Conservation (phyloP, 2,113 vertebrate genomes). For the Aptenodytes forsteri region DNA sequence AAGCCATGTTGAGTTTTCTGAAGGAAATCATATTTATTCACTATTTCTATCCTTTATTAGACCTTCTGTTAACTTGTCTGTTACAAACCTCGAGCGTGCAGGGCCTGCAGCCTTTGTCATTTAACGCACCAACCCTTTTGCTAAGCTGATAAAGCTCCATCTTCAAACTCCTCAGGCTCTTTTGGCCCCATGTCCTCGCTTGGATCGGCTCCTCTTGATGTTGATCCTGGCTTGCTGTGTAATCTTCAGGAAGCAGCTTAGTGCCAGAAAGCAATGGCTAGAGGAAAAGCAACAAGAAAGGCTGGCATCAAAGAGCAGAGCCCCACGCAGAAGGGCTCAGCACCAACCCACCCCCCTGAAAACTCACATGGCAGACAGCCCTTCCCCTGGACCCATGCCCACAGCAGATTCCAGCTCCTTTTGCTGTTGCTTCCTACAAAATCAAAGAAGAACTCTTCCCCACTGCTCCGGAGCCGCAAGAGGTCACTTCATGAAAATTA, state of each 20-base stretch:
- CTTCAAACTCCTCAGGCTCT: neutral
- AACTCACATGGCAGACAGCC: neutral
- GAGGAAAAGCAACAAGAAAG: neutral
- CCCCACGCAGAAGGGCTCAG: neutral
- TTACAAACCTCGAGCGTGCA: neutral
- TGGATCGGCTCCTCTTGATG: neutral
- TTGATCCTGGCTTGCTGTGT: neutral
- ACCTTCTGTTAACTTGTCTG: neutral
- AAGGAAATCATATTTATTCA: neutral
- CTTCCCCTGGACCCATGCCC: neutral
- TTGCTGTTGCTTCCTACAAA: neutral
- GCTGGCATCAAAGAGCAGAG: neutral
- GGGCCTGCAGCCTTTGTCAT: neutral
- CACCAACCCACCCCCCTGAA: neutral
- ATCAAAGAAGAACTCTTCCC: neutral
- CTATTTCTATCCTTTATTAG: neutral
- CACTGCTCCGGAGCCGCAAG: rapidly evolving
- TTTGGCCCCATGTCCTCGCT: neutral
- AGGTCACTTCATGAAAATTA: neutral
- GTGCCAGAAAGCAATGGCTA: neutral
- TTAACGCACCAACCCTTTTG: neutral
- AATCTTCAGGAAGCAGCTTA: constrained; percentile 1
- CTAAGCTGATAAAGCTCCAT: neutral
- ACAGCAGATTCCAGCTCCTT: neutral
- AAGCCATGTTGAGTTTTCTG: neutral